Evolutionary conservation across 2,113 vertebrate species (phyloP).

Genomic region (Larimichthys polyactis): DNA sequence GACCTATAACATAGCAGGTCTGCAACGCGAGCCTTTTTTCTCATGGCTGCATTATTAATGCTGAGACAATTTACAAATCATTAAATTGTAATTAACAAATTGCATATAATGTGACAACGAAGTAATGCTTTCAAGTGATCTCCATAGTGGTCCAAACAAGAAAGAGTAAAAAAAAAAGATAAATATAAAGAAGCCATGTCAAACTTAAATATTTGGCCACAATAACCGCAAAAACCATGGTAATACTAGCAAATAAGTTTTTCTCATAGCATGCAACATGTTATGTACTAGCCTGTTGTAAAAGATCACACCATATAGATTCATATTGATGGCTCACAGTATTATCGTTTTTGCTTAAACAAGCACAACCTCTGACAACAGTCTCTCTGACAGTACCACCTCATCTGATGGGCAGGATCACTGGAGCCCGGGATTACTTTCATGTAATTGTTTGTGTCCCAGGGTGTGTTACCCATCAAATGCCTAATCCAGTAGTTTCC

Average conservation of each 20-base stretch:
- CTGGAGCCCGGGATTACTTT: slow-evolving; percentile 67
- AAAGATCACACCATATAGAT: slow-evolving; percentile 47
- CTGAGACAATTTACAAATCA: slow-evolving; percentile 67
- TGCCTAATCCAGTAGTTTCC: slow-evolving; percentile 71
- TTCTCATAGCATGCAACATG: slow-evolving; percentile 52
- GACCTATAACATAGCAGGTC: slow-evolving; percentile 16
- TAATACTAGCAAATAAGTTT: slow-evolving; percentile 37
- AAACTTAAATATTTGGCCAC: slow-evolving; percentile 60
- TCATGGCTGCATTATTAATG: slow-evolving; percentile 71
- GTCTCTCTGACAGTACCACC: slow-evolving; percentile 35
- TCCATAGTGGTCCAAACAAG: slow-evolving; percentile 66
- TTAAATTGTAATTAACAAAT: slow-evolving; percentile 74
- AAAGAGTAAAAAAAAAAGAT: slow-evolving; percentile 33
- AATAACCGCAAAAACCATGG: slow-evolving; percentile 47
- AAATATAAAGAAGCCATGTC: slow-evolving; percentile 47
- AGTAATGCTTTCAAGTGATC: slow-evolving; percentile 66
- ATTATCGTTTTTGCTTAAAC: slow-evolving; percentile 37
- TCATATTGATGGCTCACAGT: slow-evolving; percentile 64
- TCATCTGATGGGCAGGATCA: slow-evolving; percentile 47
- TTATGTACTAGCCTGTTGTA: slow-evolving; percentile 39
- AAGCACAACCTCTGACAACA: slow-evolving; percentile 23
- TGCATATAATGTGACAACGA: slow-evolving; percentile 63
- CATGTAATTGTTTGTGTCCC: slow-evolving; percentile 68
- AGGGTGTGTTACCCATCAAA: slow-evolving; percentile 69
- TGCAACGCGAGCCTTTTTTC: slow-evolving; percentile 69